Evolutionary conservation across 2,888 invertebrate genomes (phyloP), one percentile per base, ranked within the genome.

Genomic region (Cryptocheilus praepositus): DNA sequence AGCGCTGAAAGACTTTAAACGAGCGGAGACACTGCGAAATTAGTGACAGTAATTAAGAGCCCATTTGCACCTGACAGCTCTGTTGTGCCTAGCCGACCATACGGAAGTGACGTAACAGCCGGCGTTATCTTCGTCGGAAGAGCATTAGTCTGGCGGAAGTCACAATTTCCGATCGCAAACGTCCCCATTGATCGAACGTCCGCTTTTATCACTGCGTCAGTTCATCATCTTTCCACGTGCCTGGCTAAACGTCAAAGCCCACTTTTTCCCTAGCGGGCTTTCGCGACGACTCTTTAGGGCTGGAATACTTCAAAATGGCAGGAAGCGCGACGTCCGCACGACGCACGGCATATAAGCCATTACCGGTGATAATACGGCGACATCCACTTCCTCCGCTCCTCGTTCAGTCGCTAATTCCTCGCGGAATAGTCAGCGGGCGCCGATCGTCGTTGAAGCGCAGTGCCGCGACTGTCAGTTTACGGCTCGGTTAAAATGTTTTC

Each of bases 131-230:
- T 79, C 73, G 68, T 65, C 83, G 85, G 85, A 85, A 85, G 79
- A 76, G 83, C 84, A 86, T 87, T 86, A 87, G 83, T 76, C 75
- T 67, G 64, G 72, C 82, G 86, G 87, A 87, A 82, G 80, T 83
- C 77, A 82, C 84, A 86, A 88, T 88, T 86, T 88, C 87, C 88
- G 84, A 82, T 84, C 74, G 82, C 82, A 84, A 86, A 85, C 81
- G 81, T 82, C 73, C 74, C 79, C 70, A 83, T 81, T 82, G 83
- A 86, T 85, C 83, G 81, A 71, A 81, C 82, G 79, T 83, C 83
- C 85, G 76, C 79, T 81, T 84, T 81, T 79, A 76, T 76, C 76
- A 74, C 67, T 73, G 58, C 62, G 36, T 36, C 36, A 36, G 71
- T 71, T 70, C 57, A 67, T 72, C 75, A 66, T 62, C 71, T 71